Percentiles rank a stretch among this genome's conserved stretches.
Evolutionary conservation across 2,888 invertebrate species (phyloP).

Genomic region (Belgica antarctica): DNA sequence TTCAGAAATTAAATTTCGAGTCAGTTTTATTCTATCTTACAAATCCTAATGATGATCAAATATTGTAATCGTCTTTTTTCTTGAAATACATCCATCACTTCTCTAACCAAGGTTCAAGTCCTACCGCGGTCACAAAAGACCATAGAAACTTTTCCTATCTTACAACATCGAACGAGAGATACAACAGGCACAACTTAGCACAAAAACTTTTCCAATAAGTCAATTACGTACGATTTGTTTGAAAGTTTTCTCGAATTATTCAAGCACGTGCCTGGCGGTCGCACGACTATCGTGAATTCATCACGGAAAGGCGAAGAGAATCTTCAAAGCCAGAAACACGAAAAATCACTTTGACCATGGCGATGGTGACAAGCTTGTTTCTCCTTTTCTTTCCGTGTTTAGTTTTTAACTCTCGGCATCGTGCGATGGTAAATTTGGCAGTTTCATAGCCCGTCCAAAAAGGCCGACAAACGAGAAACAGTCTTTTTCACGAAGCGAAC

Average conservation of each 20-base stretch:
- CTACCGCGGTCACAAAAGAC: too few relatives aligned
- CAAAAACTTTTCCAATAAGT: conserved; percentile 32
- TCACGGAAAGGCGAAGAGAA: not conserved
- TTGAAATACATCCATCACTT: too few relatives aligned
- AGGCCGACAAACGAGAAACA: conserved; percentile 14
- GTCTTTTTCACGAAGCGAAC: not conserved
- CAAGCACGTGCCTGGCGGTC: not conserved
- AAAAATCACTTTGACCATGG: conserved; percentile 24
- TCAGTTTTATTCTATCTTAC: too few relatives aligned
- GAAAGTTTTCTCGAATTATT: not conserved
- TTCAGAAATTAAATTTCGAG: too few relatives aligned
- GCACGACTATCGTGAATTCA: not conserved
- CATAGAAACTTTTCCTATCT: too few relatives aligned
- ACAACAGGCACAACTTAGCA: too few relatives aligned
- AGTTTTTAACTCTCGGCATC: not conserved
- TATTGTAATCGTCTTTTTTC: too few relatives aligned
- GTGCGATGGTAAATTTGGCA: not conserved
- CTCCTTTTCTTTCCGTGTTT: not conserved
- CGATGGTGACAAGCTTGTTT: not conserved
- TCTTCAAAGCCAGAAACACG: conserved; percentile 20
- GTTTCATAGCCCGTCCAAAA: not conserved
- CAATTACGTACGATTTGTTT: conserved; percentile 11
- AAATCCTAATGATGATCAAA: too few relatives aligned
- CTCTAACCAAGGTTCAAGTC: too few relatives aligned
- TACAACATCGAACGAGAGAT: too few relatives aligned